A percentile compares a stretch with the other conserved stretches of the same genome.
Conservation (phyloP, 2,888 invertebrate genomes). For the Oscheius sp. region DNA sequence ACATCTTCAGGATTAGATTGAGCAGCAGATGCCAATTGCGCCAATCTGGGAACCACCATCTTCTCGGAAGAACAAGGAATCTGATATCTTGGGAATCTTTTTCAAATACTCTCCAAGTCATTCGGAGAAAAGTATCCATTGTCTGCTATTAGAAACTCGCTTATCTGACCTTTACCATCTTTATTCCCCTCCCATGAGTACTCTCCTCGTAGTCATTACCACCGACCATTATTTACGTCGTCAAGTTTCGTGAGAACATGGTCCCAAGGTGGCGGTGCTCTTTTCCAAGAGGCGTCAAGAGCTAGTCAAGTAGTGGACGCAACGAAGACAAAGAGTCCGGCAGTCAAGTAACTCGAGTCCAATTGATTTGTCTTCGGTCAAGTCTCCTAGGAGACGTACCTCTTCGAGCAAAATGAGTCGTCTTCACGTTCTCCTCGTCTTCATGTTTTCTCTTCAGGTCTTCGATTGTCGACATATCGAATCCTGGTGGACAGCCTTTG, state of each 20-base stretch:
- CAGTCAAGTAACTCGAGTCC: background rate
- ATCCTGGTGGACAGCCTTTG: no score
- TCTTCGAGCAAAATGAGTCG: background rate
- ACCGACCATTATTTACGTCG: slow-evolving; percentile 2
- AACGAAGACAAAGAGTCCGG: slow-evolving; percentile 19
- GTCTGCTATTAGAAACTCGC: background rate
- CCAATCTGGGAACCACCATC: background rate
- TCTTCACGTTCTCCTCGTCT: background rate
- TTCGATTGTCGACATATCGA: no score
- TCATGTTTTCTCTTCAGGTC: background rate
- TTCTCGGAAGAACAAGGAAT: no score
- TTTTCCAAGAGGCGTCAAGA: slow-evolving; percentile 19
- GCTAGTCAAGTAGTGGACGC: slow-evolving; percentile 16
- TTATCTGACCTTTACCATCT: slow-evolving; percentile 13
- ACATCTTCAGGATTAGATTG: slow-evolving; percentile 36
- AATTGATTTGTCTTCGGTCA: no score
- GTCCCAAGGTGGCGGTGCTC: slow-evolving; percentile 10
- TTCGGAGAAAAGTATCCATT: no score
- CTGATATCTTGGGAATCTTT: no score
- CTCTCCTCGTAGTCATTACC: background rate
- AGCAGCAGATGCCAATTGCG: slow-evolving; percentile 33
- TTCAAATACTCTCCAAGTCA: no score
- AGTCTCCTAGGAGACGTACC: background rate
- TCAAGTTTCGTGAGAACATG: slow-evolving; percentile 17
- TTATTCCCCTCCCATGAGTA: background rate